Evolutionary conservation across 2,797 vertebrate species (phyloP).

Genomic region (Eutrigla gurnardus): DNA sequence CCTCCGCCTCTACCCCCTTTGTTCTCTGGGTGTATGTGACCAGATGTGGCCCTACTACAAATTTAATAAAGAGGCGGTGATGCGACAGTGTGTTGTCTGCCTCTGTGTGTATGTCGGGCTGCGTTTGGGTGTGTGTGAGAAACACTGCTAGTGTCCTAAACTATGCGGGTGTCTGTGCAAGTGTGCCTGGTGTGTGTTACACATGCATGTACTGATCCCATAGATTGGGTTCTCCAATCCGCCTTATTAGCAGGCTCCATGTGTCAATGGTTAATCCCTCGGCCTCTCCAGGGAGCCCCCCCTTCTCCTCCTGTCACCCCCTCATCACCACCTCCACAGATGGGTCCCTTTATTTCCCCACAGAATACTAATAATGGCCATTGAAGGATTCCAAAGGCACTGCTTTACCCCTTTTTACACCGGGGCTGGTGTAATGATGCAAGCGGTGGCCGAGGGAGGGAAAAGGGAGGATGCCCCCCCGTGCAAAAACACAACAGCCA

Average conservation of each 20-base stretch:
- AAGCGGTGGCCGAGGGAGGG: slow-evolving; percentile 67
- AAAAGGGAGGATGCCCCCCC: slow-evolving; percentile 49
- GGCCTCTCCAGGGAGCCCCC: slow-evolving; percentile 67
- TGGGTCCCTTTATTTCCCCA: slow-evolving; percentile 85
- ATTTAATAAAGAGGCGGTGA: slow-evolving; percentile 84
- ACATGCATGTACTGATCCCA: slow-evolving; percentile 61
- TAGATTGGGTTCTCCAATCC: slow-evolving; percentile 59
- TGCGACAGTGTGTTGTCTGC: slow-evolving; percentile 21
- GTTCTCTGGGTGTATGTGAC: slow-evolving; percentile 78
- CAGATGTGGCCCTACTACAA: slow-evolving; percentile 86
- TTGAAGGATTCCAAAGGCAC: slow-evolving; percentile 80
- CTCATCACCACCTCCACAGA: slow-evolving; percentile 82
- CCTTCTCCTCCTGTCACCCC: slow-evolving; percentile 65
- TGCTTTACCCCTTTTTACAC: slow-evolving; percentile 56
- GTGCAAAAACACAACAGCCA: slow-evolving; percentile 58
- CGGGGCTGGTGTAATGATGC: slow-evolving; percentile 71
- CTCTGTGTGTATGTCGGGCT: slow-evolving; percentile 7
- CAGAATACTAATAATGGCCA: slow-evolving; percentile 84
- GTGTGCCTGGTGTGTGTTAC: slow-evolving; percentile 49
- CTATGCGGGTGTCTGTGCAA: not conserved
- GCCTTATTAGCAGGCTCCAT: slow-evolving; percentile 85
- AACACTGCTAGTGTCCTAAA: slow-evolving; percentile 8
- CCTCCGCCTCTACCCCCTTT: slow-evolving; percentile 69
- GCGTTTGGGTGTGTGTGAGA: slow-evolving; percentile 12
- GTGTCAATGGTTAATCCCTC: slow-evolving; percentile 86